phyloP scores from a whole-genome alignment of 2,113 vertebrate genomes.

The Acrocephalus arundinaceus region DNA sequence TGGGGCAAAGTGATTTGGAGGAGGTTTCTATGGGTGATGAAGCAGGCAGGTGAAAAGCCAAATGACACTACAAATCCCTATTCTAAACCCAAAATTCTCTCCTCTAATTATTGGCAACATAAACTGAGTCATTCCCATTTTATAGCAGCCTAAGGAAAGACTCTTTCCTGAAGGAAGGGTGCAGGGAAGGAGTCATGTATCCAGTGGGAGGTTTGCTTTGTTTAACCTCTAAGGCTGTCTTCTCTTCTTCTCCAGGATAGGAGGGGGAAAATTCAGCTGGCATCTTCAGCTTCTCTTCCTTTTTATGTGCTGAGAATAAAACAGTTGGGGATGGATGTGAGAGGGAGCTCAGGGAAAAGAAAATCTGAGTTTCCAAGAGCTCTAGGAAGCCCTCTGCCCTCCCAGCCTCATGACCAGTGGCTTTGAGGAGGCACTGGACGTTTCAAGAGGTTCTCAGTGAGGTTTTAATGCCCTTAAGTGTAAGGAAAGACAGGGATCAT shows the following conservation, averaged over 20 bases:
- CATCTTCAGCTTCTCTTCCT: neutral
- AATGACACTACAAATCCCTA: neutral
- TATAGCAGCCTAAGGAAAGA: neutral
- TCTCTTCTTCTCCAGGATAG: neutral
- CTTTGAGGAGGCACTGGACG: neutral
- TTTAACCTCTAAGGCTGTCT: neutral
- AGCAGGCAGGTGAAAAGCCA: neutral
- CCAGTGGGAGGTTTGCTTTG: neutral
- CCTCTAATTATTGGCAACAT: neutral
- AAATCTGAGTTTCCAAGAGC: neutral
- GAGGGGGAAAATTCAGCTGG: neutral
- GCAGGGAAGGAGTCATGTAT: neutral
- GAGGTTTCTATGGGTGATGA: neutral
- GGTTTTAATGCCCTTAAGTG: neutral
- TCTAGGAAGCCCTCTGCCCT: neutral
- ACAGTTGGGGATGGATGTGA: neutral
- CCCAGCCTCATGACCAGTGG: neutral
- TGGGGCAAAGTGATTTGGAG: neutral
- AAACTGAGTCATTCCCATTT: neutral
- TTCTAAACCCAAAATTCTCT: neutral
- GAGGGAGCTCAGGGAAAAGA: neutral
- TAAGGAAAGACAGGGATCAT: neutral
- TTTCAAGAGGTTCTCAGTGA: neutral
- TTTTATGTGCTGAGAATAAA: neutral
- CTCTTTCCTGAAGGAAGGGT: neutral